A percentile compares a stretch with the other conserved stretches of the same genome.
These are phyloP conservation scores for Solea senegalensis DNA, from an alignment of 2,113 vertebrate species.

Conservation along the genomic window DNA sequence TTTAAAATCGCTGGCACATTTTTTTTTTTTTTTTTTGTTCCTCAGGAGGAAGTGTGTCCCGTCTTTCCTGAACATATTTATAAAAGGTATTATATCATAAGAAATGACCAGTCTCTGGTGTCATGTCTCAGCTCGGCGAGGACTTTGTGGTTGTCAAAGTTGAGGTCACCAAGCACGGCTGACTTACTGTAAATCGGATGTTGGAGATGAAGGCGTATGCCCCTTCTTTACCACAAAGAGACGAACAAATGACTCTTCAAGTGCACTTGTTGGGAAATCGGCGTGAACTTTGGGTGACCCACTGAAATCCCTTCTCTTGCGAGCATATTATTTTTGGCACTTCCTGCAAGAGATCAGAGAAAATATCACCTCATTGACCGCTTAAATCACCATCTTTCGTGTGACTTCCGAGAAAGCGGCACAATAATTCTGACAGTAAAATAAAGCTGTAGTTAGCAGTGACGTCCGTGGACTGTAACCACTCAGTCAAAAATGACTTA, in stretches of 20 bases:
- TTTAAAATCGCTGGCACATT: conserved; percentile 61
- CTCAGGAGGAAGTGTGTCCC: conserved; percentile 49
- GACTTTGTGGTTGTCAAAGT: neutral
- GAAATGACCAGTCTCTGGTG: conserved; percentile 8
- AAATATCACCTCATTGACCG: neutral
- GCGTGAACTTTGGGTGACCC: too few species aligned
- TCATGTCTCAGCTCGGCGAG: conserved; percentile 30
- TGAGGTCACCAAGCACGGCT: too few species aligned
- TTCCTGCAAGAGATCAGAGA: neutral
- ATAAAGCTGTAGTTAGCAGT: neutral
- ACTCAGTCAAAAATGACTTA: conserved; percentile 36
- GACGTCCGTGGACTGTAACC: conserved; percentile 18
- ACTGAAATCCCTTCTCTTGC: too few species aligned
- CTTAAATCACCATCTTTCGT: neutral
- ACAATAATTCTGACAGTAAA: neutral
- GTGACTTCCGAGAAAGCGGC: conserved; percentile 13
- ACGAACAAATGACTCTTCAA: too few species aligned
- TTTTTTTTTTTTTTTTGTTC: conserved; percentile 10
- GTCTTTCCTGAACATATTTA: conserved; percentile 50
- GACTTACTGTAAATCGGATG: too few species aligned
- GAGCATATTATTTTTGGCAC: too few species aligned
- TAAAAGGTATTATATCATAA: conserved; percentile 31
- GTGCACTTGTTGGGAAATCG: too few species aligned
- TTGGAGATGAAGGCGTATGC: too few species aligned
- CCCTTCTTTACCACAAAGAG: too few species aligned